Evolutionary conservation across 2,113 vertebrate genomes (phyloP).

Genomic region (Phaethon lepturus): DNA sequence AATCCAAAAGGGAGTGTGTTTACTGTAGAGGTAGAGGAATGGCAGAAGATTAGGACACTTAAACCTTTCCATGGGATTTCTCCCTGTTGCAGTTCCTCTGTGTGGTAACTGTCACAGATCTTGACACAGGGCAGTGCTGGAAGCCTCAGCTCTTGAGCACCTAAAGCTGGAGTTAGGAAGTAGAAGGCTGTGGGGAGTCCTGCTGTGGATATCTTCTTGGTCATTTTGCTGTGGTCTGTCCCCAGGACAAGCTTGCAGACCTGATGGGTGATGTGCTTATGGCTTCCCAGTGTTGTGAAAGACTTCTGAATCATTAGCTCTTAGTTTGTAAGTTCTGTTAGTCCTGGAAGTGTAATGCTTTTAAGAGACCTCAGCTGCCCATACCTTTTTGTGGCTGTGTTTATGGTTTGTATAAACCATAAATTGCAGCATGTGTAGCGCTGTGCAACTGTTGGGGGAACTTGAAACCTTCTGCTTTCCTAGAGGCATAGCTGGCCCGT

Average conservation of each 20-base stretch:
- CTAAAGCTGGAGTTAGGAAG: not conserved
- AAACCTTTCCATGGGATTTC: not conserved
- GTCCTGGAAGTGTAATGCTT: not conserved
- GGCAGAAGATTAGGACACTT: not conserved
- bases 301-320: not conserved
- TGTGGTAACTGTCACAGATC: not conserved
- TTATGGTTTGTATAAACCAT: not conserved
- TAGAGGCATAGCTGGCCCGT: not conserved
- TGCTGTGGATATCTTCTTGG: not conserved
- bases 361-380: not conserved
- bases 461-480: not conserved
- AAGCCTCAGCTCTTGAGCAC: not conserved
- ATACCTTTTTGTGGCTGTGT: not conserved
- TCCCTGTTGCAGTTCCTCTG: not conserved
- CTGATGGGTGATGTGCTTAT: not conserved
- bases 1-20: not conserved
- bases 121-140: not conserved
- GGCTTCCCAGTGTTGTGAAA: not conserved
- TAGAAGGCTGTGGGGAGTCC: not conserved
- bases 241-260: not conserved
- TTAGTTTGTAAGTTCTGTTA: not conserved
- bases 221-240: fast-evolving
- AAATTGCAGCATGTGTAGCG: not conserved
- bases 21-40: not conserved
- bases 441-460: not conserved